Base-by-base conservation (phyloP, 2,797 vertebrate species). In the Peromyscus attwateri region DNA sequence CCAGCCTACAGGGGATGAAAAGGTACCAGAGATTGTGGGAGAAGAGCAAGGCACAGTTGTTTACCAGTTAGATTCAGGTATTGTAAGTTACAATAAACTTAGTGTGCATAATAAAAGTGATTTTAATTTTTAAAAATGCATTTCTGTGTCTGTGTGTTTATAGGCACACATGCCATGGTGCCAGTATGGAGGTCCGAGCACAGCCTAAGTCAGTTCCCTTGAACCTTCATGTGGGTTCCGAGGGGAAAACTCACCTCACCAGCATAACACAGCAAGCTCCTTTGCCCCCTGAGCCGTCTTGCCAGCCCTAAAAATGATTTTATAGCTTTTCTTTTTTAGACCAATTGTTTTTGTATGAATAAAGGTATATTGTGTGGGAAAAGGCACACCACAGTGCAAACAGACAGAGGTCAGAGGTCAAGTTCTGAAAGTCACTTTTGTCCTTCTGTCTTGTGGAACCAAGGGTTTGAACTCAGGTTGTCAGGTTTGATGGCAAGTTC, bases 51-150 rank as follows among this genome's bases (percentile, higher is more conserved):
- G 99, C 94, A 99, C 98, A 0, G 25, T 99, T 0, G 99, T 99
- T 10, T 99, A 99, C 98, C 98, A 98, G 57, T 98, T 98, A 94
- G 98, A 98, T 71, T 97, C 98, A 98, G 99, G 99, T 99, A 98
- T 87, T 87, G 64, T 87, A 60, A 70, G 37, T 93, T 82, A 75
- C 76, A 76, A 11, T 60, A 91, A 83, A 25, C 7, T 6, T 77
- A 29, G 60, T 89, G 89, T 68, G 49, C 37, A 25, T 60, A 90
- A 57, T 87, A 77, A 76, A 91, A 17, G 8, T 87, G 14, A 40
- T 90, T 84, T 84, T 66, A 79, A 55, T 40, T 71, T 87, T 37
- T 34, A 84, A 49, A 84, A 43, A 34, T 34, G 62, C 21, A 49
- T 49, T 34, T 62, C 62, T 31, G 62, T 31, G 40, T 66, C 60